phyloP scores from a whole-genome alignment of 2,797 vertebrate species.

The Melanotaenia trifasciata region DNA sequence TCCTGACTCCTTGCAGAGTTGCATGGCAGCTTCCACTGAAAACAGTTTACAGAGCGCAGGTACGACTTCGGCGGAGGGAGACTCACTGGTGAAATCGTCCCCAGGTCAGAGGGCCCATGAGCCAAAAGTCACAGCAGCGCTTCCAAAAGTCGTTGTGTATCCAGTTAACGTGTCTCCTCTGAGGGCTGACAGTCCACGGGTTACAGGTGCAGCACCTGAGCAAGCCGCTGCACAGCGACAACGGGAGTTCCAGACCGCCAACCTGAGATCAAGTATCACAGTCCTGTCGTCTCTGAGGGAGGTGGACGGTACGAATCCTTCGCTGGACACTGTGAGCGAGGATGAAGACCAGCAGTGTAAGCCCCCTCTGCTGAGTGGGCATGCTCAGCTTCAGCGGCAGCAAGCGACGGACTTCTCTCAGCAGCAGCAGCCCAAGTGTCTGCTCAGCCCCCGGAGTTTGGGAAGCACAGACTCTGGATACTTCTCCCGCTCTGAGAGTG shows the following conservation, averaged over 20 bases:
- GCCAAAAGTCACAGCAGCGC: constrained; percentile 84
- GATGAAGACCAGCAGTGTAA: constrained; percentile 88
- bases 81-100: constrained; percentile 75
- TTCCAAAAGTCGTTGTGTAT: constrained; percentile 96
- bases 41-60: constrained; percentile 79
- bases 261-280: constrained; percentile 78
- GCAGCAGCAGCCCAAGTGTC: constrained; percentile 92
- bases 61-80: constrained; percentile 76
- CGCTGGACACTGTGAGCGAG: constrained; percentile 79
- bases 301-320: constrained; percentile 81
- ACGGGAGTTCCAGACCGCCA: constrained; percentile 85
- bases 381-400: constrained; percentile 95
- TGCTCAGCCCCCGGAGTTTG: constrained; percentile 94
- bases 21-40: constrained; percentile 82
- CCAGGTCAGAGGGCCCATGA: constrained; percentile 81
- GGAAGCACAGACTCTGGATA: constrained; percentile 98
- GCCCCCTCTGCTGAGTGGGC: constrained; percentile 79
- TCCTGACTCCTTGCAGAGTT: constrained; percentile 86
- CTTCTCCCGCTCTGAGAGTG: constrained; percentile 97
- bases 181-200: constrained; percentile 90
- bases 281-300: constrained; percentile 86
- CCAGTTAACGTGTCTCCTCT: constrained; percentile 91
- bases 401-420: constrained; percentile 96
- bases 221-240: constrained; percentile 87
- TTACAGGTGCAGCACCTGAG: constrained; percentile 85